Evolutionary conservation across 2,113 vertebrate species (phyloP), one percentile per base, ranked within the genome.

Genomic region (Xiphias gladius): DNA sequence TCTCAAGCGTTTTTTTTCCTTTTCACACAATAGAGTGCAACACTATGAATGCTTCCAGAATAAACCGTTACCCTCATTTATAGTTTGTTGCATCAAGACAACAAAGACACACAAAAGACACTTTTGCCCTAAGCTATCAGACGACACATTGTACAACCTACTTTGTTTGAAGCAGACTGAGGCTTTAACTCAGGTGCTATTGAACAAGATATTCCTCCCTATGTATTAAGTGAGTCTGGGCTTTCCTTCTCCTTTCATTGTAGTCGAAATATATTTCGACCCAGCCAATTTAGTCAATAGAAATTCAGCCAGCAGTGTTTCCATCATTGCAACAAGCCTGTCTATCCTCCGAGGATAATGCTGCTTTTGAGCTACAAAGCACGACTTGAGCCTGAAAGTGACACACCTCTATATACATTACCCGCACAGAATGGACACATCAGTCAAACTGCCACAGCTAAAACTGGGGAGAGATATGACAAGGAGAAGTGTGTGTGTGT

Each of bases 391-490:
- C 58, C 64, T 74, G 74, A 37, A 19, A 55, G 71, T 58, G 70
- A 79, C 57, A 87, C 52, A 55, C 32, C 64, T 66, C 62, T 30
- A 8, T 57, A 2, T 46, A 5, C 59, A 80, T 84, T 67, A 73
- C 1, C 50, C 73, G 80, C 35, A 74, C 76, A 85, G 76, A 87
- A 68, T 46, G 73, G 75, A 86, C 58, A 46, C 16, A 61, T 82
- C 83, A 82, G 48, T 84, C 83, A 84, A 62, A 39, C 85, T 83
- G 76, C 57, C 80, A 50, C 19, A 12, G 76, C 65, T 63, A 12
- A 16, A 76, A 59, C 0, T 35, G 20, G n/a, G 61, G 32, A 17
- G 35, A 37, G 54, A 54, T 48, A 70, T 86, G 80, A 79, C 79
- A 61, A 61, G 26, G 3, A 43, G 8, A 24, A 26, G 28, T 12